A percentile compares a stretch with the other conserved stretches of the same genome.
Evolutionary conservation across 35 echinoderm and acorn worm species (phyloP).

Genomic region (Apostichopus californicus): DNA sequence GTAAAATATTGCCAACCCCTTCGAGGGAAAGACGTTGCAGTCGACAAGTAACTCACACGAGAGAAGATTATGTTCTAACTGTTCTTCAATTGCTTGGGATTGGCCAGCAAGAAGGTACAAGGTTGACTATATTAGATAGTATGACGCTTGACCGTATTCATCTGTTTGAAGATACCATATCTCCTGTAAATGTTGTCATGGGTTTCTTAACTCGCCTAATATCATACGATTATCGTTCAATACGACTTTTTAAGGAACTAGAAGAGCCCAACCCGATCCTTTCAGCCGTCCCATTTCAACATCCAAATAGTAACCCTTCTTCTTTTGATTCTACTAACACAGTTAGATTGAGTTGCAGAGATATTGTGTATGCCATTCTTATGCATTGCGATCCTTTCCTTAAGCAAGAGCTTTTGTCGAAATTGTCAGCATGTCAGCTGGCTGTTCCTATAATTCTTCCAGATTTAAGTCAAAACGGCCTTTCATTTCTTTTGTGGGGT

Average conservation of each 20-base stretch:
- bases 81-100: not conserved
- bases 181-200: not conserved
- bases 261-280: not conserved
- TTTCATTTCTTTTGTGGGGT: not conserved
- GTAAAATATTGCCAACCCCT: no score
- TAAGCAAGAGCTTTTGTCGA: not conserved
- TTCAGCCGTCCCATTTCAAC: no score
- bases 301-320: not conserved
- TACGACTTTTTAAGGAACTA: not conserved
- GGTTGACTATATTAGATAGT: not conserved
- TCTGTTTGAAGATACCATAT: not conserved
- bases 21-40: not conserved
- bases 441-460: slow-evolving; percentile 33
- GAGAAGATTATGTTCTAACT: not conserved
- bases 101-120: no score
- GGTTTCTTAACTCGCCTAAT: slow-evolving; percentile 14
- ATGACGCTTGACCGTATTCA: not conserved
- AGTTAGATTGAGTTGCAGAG: not conserved
- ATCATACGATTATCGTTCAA: slow-evolving; percentile 18
- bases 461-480: not conserved
- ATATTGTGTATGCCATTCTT: slow-evolving; percentile 5
- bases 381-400: slow-evolving; percentile 16
- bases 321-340: no score
- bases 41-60: not conserved
- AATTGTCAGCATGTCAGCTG: slow-evolving; percentile 29